Evolutionary conservation across 2,888 invertebrate genomes (phyloP).

Genomic region (Teinopalpus imperialis): DNA sequence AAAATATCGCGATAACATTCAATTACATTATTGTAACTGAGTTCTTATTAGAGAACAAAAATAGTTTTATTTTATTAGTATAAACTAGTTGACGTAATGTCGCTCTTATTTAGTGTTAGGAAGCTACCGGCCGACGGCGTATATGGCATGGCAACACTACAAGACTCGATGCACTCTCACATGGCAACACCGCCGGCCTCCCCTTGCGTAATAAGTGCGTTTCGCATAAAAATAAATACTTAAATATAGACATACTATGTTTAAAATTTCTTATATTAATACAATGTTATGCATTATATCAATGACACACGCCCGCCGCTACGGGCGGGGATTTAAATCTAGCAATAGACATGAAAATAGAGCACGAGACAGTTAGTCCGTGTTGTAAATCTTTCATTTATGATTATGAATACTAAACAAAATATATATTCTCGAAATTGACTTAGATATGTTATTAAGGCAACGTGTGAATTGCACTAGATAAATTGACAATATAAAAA

Average conservation of each 20-base stretch:
- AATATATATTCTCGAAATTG: constrained; percentile 71
- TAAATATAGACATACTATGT: constrained; percentile 70
- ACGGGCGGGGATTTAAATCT: constrained; percentile 39
- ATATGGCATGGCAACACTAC: constrained; percentile 64
- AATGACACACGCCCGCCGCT: constrained; percentile 65
- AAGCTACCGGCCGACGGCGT: constrained; percentile 54
- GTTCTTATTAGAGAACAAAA: constrained; percentile 74
- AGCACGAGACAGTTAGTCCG: constrained; percentile 15
- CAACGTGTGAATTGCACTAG: constrained; percentile 81
- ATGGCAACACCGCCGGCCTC: constrained; percentile 48
- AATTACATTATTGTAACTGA: constrained; percentile 65
- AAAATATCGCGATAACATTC: constrained; percentile 76
- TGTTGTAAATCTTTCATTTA: constrained; percentile 26
- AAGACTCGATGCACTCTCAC: constrained; percentile 36
- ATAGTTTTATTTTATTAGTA: constrained; percentile 74
- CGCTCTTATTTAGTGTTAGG: constrained; percentile 70
- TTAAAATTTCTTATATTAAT: constrained; percentile 60
- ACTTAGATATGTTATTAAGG: constrained; percentile 82
- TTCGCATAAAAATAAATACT: constrained; percentile 74
- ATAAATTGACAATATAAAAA: constrained; percentile 59
- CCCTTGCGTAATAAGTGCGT: constrained; percentile 54
- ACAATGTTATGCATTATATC: constrained; percentile 65
- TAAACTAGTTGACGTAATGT: constrained; percentile 63
- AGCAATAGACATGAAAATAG: constrained; percentile 43
- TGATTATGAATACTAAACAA: constrained; percentile 42